Evolutionary conservation across 2,797 vertebrate genomes (phyloP).

Genomic region (Anolis apletophallus): DNA sequence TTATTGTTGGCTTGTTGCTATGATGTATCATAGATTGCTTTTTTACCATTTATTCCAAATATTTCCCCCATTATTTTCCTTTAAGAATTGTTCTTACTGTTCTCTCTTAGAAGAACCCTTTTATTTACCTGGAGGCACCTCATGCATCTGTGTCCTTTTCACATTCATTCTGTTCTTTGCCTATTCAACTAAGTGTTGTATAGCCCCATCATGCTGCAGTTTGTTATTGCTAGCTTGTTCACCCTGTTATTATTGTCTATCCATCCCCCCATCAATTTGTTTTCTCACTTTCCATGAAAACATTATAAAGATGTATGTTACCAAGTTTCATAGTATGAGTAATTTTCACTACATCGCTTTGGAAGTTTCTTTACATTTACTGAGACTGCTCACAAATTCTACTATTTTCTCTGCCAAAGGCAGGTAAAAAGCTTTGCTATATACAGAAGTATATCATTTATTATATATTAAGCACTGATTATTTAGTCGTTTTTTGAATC

Average conservation of each 20-base stretch:
- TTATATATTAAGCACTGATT: neutral
- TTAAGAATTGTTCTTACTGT: neutral
- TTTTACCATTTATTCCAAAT: no score
- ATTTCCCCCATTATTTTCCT: neutral
- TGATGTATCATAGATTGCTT: no score
- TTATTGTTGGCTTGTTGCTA: no score
- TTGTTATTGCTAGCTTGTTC: conserved; percentile 6
- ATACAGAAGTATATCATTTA: neutral
- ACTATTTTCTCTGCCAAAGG: neutral
- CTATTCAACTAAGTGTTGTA: neutral
- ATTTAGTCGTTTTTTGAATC: neutral
- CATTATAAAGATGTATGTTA: neutral
- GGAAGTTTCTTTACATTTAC: neutral
- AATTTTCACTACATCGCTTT: neutral
- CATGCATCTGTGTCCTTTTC: neutral
- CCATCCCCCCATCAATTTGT: neutral
- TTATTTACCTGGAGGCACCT: neutral
- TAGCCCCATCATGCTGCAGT: neutral
- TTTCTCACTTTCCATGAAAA: neutral
- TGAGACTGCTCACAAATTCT: neutral
- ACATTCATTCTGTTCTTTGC: neutral
- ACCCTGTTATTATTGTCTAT: neutral
- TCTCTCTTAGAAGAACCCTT: neutral
- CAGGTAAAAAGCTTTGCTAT: neutral
- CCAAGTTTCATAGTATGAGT: neutral